phyloP scores from a whole-genome alignment of 2,797 vertebrate species.

The Ambastaia sidthimunki region DNA sequence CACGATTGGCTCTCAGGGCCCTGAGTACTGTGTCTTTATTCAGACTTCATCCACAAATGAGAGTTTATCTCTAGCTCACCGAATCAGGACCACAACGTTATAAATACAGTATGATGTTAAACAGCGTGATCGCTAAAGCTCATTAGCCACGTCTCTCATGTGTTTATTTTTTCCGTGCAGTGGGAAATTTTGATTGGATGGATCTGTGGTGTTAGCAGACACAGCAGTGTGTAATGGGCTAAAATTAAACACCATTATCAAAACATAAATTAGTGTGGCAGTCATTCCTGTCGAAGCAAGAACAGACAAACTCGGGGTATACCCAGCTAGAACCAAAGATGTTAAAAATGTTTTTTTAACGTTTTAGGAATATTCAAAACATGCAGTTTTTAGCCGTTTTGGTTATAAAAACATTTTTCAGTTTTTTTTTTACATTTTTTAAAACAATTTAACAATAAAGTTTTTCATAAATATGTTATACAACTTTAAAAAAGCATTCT shows the following conservation, averaged over 20 bases:
- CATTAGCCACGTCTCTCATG: slow-evolving; percentile 28
- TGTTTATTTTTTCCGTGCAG: slow-evolving; percentile 42
- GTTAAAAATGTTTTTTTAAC: too few relatives aligned
- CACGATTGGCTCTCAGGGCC: slow-evolving; percentile 50
- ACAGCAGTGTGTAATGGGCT: slow-evolving; percentile 24
- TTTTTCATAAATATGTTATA: too few relatives aligned
- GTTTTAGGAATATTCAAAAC: too few relatives aligned
- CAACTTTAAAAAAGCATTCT: too few relatives aligned
- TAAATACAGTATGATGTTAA: not conserved
- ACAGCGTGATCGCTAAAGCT: not conserved
- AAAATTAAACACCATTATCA: slow-evolving; percentile 51
- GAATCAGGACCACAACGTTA: not conserved
- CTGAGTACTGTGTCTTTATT: slow-evolving; percentile 33
- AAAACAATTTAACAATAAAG: too few relatives aligned
- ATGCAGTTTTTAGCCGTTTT: too few relatives aligned
- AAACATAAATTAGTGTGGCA: slow-evolving; percentile 40
- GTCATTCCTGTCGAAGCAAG: not conserved
- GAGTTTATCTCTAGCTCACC: slow-evolving; percentile 61
- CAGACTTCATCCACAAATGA: slow-evolving; percentile 60
- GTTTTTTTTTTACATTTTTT: too few relatives aligned
- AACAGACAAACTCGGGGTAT: not conserved
- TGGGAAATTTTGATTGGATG: slow-evolving; percentile 49
- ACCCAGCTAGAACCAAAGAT: not conserved
- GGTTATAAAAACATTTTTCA: too few relatives aligned
- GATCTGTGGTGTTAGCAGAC: slow-evolving; percentile 38